Base-by-base conservation (phyloP, 35 echinoderm and acorn worm genomes). In the Nesometra sesokonis region DNA sequence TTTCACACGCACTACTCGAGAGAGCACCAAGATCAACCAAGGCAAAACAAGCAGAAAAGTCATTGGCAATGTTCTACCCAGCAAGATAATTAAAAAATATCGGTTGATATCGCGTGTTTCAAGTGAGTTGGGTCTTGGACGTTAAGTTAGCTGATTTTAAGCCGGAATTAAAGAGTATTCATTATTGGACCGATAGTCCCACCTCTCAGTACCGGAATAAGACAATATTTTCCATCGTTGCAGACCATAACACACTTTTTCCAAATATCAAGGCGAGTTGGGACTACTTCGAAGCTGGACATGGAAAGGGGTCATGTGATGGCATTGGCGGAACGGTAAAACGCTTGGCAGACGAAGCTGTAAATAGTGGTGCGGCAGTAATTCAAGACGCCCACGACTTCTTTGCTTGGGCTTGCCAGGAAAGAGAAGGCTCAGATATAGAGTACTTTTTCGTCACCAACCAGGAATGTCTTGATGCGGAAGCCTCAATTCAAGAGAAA, bases 161-260 rank as follows among this genome's bases (percentile, higher is more conserved):
- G 27, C 88, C 88, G 0, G 11, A 76, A 2, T 33, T 89, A 15
- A 43, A 43, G 52, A 19, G 13, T 13, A 34, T 93, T 33, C 91
- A 88, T 40, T 93, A 93, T 82, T 93, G 91, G 91, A 88, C 86
- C 1, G 91, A 93, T 77, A 85, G 86, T 57, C 86, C 86, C 13
- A 88, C 86, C 27, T 46, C 86, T 27, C 91, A 93, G 35, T 93
- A 88, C 37, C 47, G 86, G 17, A 88, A 93, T 47, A 88, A 88
- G 43, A 47, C 57, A 8, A 80, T 84, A 23, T 93, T 93, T 23
- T 43, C 57, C 2, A 32, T 88, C 21, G 29, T 93, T 34, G 15
- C 32, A 29, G 32, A 79, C 3, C 91, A 93, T 35, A 11, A 79
- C n/a, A 34, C 84, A 0, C 13, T 78, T 8, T 93, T 85, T 31